Percentiles rank a stretch among this genome's conserved stretches.
Evolutionary conservation across 2,888 invertebrate species (phyloP).

Genomic region (Caprella mutica): DNA sequence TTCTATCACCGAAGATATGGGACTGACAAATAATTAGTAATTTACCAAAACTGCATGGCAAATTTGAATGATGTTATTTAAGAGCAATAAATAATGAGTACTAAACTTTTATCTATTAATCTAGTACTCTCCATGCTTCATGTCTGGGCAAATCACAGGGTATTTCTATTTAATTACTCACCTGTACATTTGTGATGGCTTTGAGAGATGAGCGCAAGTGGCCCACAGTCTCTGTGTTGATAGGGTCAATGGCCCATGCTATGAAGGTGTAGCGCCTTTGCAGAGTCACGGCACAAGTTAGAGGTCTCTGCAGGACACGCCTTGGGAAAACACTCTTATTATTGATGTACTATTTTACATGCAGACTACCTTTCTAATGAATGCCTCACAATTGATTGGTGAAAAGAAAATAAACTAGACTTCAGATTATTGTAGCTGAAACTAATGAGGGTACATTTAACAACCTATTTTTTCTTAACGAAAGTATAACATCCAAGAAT

Average conservation of each 20-base stretch:
- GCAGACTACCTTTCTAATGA: no score
- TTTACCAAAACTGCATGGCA: background rate
- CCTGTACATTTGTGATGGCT: constrained; percentile 26
- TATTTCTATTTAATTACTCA: no score
- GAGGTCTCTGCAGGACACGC: constrained; percentile 21
- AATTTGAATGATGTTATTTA: background rate
- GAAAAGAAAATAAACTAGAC: no score
- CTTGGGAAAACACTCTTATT: no score
- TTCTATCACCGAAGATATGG: background rate
- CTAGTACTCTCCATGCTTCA: background rate
- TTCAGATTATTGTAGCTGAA: no score
- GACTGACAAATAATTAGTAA: background rate
- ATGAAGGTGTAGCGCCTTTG: constrained; percentile 18
- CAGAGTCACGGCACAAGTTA: constrained; percentile 15
- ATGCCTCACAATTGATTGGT: no score
- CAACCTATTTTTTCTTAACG: no score
- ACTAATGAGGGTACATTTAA: no score
- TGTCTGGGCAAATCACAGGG: no score
- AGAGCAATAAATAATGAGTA: background rate
- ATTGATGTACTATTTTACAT: no score
- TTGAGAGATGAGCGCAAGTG: constrained; percentile 25
- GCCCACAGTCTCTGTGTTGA: constrained; percentile 20
- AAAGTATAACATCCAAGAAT: no score
- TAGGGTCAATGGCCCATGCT: constrained; percentile 22
- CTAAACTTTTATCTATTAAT: background rate